A percentile compares a stretch with the other conserved stretches of the same genome.
These are phyloP conservation scores for Paraplagusia blochii DNA, from an alignment of 2,113 vertebrate genomes.

Conservation along the genomic window DNA sequence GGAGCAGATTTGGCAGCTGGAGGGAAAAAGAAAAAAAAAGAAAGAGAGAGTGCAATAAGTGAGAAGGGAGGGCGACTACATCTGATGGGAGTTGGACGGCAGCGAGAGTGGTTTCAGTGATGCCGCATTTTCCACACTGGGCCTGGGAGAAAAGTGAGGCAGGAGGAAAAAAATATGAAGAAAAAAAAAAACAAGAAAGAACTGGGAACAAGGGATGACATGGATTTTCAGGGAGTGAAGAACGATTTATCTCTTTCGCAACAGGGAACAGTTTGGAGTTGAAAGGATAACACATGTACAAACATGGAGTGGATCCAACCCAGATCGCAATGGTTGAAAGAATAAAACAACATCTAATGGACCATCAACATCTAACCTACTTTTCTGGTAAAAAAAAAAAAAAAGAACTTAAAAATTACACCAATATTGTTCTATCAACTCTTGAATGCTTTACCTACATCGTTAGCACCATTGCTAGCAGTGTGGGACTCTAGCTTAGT, in stretches of 20 bases:
- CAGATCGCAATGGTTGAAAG: not conserved
- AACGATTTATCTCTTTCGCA: slow-evolving; percentile 40
- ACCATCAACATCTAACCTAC: too few species aligned
- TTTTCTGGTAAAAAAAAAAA: too few species aligned
- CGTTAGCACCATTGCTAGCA: too few species aligned
- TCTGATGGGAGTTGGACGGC: slow-evolving; percentile 70
- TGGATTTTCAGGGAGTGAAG: slow-evolving; percentile 35
- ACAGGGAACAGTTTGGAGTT: slow-evolving; percentile 26
- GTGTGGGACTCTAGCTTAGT: too few species aligned
- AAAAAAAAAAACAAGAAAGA: not conserved
- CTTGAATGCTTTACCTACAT: too few species aligned
- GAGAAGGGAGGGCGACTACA: slow-evolving; percentile 58
- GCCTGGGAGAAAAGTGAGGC: slow-evolving; percentile 33
- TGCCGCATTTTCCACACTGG: slow-evolving; percentile 78
- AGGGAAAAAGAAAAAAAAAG: slow-evolving; percentile 15
- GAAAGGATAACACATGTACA: slow-evolving; percentile 37
- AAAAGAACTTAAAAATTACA: too few species aligned
- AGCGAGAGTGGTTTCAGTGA: slow-evolving; percentile 68
- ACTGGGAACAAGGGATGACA: slow-evolving; percentile 48
- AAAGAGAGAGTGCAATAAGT: slow-evolving; percentile 37
- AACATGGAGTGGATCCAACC: not conserved
- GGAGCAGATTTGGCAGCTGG: slow-evolving; percentile 49
- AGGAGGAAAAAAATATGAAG: not conserved
- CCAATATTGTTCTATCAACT: too few species aligned
- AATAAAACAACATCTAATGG: too few species aligned